A percentile compares a stretch with the other conserved stretches of the same genome.
Evolutionary conservation across 2,113 vertebrate genomes (phyloP).

Genomic region (Orientallactaga bullata): DNA sequence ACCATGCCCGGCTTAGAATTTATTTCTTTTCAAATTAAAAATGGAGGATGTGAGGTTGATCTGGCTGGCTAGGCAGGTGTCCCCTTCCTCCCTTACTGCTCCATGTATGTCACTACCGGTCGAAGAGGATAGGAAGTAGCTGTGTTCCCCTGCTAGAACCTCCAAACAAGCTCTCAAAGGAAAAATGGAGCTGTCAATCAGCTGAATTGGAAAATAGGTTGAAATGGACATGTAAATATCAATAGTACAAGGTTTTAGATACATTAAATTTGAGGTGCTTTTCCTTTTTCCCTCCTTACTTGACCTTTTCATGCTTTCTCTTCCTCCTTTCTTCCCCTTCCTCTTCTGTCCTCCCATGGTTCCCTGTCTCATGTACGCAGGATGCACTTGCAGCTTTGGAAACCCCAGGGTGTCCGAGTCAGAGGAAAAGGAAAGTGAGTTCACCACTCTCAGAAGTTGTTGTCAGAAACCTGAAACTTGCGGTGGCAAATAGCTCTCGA

Average conservation of each 20-base stretch:
- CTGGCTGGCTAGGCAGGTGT: too few relatives aligned
- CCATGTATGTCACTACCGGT: too few relatives aligned
- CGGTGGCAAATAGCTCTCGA: conserved; percentile 93
- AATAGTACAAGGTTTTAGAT: neutral
- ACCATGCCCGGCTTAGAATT: too few relatives aligned
- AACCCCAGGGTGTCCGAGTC: conserved; percentile 89
- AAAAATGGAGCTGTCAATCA: too few relatives aligned
- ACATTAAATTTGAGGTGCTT: conserved; percentile 11
- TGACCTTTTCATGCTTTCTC: neutral
- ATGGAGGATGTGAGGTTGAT: too few relatives aligned
- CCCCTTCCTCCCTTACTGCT: too few relatives aligned
- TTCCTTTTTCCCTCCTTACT: neutral
- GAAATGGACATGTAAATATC: too few relatives aligned
- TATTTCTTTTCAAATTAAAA: too few relatives aligned
- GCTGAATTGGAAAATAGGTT: too few relatives aligned
- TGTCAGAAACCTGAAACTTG: conserved; percentile 92
- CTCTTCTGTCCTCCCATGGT: neutral
- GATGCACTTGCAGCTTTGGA: conserved; percentile 93
- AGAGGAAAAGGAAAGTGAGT: conserved; percentile 85
- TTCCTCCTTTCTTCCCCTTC: neutral
- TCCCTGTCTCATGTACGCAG: conserved; percentile 80
- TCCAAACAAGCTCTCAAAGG: too few relatives aligned
- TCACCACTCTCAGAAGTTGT: conserved; percentile 96
- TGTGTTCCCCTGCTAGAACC: too few relatives aligned
- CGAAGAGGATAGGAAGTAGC: too few relatives aligned